Conservation (phyloP, 2,888 invertebrate species). For the Synergus itoensis region DNA sequence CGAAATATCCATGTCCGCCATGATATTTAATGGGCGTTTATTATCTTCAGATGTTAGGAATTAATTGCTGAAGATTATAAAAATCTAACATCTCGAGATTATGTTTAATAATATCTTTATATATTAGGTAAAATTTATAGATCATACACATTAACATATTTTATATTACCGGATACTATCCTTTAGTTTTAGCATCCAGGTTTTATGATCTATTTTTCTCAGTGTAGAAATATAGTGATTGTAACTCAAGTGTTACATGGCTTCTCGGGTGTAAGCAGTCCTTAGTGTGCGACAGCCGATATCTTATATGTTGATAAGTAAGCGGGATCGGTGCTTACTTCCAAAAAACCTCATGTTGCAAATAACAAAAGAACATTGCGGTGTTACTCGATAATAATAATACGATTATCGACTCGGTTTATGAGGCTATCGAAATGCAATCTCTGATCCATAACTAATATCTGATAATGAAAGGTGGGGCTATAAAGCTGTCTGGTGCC, state of each 20-base stretch:
- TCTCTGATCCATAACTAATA: not conserved
- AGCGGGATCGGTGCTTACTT: not conserved
- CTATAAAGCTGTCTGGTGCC: no score
- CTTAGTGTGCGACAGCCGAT: not conserved
- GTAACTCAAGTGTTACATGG: conserved; percentile 4
- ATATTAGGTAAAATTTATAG: no score
- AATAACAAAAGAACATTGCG: not conserved
- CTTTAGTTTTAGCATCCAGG: no score
- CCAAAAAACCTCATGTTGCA: conserved; percentile 5
- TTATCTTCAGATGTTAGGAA: no score
- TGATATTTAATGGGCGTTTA: no score
- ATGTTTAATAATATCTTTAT: no score
- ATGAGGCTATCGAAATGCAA: conserved; percentile 5
- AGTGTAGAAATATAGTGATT: not conserved
- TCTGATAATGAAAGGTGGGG: not conserved
- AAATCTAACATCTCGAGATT: no score
- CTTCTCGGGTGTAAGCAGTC: not conserved
- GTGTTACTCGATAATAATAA: conserved; percentile 1
- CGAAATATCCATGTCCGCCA: no score
- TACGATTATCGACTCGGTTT: not conserved
- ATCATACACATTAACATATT: no score
- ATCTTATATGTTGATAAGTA: conserved; percentile 3
- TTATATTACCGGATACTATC: no score
- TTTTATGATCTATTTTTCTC: no score
- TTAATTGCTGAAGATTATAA: no score